These are phyloP conservation scores for Electrophaes corylata DNA, from an alignment of 2,888 invertebrate species.

Conservation along the genomic window DNA sequence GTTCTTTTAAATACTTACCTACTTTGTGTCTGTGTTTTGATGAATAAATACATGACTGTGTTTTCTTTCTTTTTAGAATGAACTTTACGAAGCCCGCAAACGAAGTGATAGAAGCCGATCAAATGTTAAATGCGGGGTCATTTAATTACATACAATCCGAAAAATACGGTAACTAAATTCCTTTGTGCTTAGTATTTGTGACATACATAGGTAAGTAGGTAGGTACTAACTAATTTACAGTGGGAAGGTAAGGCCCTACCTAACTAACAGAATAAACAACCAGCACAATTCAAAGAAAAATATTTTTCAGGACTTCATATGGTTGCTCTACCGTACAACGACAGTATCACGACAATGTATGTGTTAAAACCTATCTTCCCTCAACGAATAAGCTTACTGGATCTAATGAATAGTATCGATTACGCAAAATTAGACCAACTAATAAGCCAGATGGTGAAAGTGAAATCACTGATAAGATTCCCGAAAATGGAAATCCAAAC, in stretches of 20 bases:
- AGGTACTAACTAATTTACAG: no score
- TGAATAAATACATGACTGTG: no score
- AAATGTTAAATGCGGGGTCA: constrained; percentile 86
- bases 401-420: constrained; percentile 77
- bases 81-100: constrained; percentile 75
- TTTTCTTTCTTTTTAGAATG: no score
- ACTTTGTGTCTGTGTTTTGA: no score
- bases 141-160: constrained; percentile 59
- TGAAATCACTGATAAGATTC: constrained; percentile 83
- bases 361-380: constrained; percentile 84
- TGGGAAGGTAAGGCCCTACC: background rate
- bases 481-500: constrained; percentile 90
- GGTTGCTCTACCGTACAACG: constrained; percentile 89
- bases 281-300: background rate
- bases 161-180: constrained; percentile 55
- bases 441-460: constrained; percentile 71
- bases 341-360: constrained; percentile 86
- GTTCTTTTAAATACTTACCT: no score
- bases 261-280: background rate
- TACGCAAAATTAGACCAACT: constrained; percentile 76
- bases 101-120: constrained; percentile 79
- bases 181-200: no score
- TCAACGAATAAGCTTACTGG: constrained; percentile 66
- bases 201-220: no score
- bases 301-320: constrained; percentile 82